Evolutionary conservation across 1,140 invertebrate genomes (phyloP).

Genomic region (Anastatus disparis): DNA sequence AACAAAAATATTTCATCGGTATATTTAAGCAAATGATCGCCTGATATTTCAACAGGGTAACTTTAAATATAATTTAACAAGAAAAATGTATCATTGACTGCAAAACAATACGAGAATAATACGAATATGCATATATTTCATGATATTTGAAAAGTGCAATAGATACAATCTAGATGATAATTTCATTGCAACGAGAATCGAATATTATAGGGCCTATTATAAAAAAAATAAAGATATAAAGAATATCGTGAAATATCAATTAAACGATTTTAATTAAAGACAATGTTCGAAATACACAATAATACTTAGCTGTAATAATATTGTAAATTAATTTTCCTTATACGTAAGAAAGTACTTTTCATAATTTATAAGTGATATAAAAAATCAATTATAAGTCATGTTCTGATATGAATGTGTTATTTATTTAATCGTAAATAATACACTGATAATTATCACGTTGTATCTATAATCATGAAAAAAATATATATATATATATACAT

Average conservation of each 20-base stretch:
- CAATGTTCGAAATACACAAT: too few relatives aligned
- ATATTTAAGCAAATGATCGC: not conserved
- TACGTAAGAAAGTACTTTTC: not conserved
- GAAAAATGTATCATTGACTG: not conserved
- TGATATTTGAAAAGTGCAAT: not conserved
- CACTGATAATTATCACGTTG: not conserved
- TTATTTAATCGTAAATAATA: not conserved
- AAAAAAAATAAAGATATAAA: not conserved
- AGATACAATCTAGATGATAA: too few relatives aligned
- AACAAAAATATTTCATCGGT: conserved; percentile 10
- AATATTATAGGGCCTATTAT: conserved; percentile 2
- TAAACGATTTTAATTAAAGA: too few relatives aligned
- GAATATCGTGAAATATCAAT: not conserved
- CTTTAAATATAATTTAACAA: not conserved
- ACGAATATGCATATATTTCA: not conserved
- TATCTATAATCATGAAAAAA: conserved; percentile 5
- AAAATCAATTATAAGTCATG: not conserved
- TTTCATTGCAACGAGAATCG: too few relatives aligned
- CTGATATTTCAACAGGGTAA: conserved; percentile 22
- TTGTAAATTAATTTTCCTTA: too few relatives aligned
- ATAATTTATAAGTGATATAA: too few relatives aligned
- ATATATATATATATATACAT: too few relatives aligned
- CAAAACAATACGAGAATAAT: too few relatives aligned
- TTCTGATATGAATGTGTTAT: not conserved
- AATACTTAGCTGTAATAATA: too few relatives aligned